phyloP scores from a whole-genome alignment of 1,140 invertebrate species.

The Luehdorfia chinensis region DNA sequence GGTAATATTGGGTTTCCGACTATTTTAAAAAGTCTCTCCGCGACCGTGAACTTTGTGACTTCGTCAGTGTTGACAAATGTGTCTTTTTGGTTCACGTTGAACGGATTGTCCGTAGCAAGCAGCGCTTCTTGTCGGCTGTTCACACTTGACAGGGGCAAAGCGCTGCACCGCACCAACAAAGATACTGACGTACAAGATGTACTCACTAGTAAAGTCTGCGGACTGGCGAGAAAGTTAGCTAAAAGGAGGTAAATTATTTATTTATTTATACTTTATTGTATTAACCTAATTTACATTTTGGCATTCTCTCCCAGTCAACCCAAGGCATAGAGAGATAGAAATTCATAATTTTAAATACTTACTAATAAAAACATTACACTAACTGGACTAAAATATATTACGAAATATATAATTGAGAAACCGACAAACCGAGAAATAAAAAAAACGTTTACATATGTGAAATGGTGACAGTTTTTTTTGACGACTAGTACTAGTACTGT shows the following conservation, averaged over 20 bases:
- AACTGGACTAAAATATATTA: too few relatives aligned
- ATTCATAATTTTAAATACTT: too few relatives aligned
- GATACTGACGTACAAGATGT: constrained; percentile 83
- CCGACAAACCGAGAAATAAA: too few relatives aligned
- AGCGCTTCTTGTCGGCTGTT: constrained; percentile 61
- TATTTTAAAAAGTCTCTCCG: constrained; percentile 78
- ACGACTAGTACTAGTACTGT: too few relatives aligned
- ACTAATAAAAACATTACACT: too few relatives aligned
- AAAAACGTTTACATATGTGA: too few relatives aligned
- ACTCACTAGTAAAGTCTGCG: constrained; percentile 78
- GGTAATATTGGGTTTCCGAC: constrained; percentile 80
- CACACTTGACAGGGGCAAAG: constrained; percentile 78
- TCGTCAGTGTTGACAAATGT: constrained; percentile 41
- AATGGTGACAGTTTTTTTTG: too few relatives aligned
- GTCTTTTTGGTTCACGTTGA: constrained; percentile 38
- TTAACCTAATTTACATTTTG: too few relatives aligned
- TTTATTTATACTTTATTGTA: too few relatives aligned
- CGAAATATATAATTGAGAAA: too few relatives aligned
- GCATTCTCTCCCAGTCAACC: too few relatives aligned
- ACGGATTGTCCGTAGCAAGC: constrained; percentile 48
- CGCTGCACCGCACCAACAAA: constrained; percentile 81
- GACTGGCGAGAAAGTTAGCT: constrained; percentile 80
- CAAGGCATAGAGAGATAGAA: too few relatives aligned
- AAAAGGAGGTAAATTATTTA: constrained; percentile 36
- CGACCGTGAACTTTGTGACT: constrained; percentile 78